These are phyloP conservation scores for Acleris emargana DNA, from an alignment of 2,888 invertebrate genomes.

Conservation along the genomic window DNA sequence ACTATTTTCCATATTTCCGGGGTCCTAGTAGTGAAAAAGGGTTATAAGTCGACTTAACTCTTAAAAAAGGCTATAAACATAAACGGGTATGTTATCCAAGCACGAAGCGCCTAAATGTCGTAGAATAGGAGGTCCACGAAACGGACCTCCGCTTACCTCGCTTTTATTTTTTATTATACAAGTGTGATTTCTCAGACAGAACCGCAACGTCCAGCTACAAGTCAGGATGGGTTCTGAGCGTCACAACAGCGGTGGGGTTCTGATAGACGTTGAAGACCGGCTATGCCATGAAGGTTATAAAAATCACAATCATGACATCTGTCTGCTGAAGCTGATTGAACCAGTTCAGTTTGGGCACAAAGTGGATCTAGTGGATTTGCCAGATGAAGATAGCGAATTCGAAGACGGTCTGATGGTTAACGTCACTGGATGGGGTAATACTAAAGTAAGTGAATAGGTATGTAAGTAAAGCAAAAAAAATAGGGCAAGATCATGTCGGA, in stretches of 20 bases:
- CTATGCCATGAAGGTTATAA: constrained; percentile 10
- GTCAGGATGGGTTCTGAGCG: constrained; percentile 8
- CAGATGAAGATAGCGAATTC: constrained; percentile 18
- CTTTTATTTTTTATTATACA: too few species aligned
- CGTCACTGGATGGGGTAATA: constrained; percentile 40
- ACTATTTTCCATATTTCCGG: too few species aligned
- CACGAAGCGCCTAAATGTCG: too few species aligned
- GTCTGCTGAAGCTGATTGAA: constrained; percentile 19
- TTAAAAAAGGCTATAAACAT: too few species aligned
- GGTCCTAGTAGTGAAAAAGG: too few species aligned
- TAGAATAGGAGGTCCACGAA: too few species aligned
- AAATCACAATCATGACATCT: constrained; percentile 1
- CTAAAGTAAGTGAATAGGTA: constrained; percentile 24
- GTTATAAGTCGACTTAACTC: too few species aligned
- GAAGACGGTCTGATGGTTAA: constrained; percentile 19
- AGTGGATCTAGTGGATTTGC: constrained; percentile 35
- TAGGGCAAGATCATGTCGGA: too few species aligned
- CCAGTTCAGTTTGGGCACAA: constrained; percentile 35
- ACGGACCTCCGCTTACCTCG: too few species aligned
- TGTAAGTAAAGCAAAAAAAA: too few species aligned
- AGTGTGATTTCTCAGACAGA: neutral
- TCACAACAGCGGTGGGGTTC: neutral
- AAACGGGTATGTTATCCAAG: too few species aligned
- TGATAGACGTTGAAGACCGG: neutral
- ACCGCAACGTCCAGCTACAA: neutral